Evolutionary conservation across 2,113 vertebrate genomes (phyloP), one percentile per base, ranked within the genome.

Genomic region (Tympanuchus pallidicinctus): DNA sequence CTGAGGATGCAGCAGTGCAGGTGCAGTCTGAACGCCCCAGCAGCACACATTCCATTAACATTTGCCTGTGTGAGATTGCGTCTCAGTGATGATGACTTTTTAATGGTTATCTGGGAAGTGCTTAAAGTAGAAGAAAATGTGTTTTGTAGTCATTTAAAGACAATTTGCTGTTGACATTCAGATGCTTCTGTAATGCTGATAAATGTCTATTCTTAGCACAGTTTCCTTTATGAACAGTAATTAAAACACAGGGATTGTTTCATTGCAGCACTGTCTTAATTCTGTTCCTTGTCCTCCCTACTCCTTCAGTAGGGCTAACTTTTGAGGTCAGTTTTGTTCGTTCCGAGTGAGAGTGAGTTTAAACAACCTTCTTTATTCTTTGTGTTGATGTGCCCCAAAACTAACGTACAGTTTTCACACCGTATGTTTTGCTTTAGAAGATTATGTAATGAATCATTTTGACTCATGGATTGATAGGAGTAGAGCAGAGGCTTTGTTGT

Each of bases 91-190:
- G 87, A 94, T 83, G 89, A 28, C 75, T 95, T 94, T 95, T 92
- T 93, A 90, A 92, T 85, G 90, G 9, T 89, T 34, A 61, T 66
- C 74, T 82, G 12, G 3, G 34, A 47, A 60, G 73, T 86, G 60
- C 79, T 94, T 38, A 14, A 69, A 91, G 48, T 60, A 88, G 21
- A 56, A 36, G 71, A 71, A 82, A 48, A 71, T 2, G 28, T 54
- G 21, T 10, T 90, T 85, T 72, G 50, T 60, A 92, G 61, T 88
- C 92, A 36, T 96, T 96, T 91, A 88, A 93, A 95, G 85, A 11
- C 88, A 65, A 88, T 94, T 91, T 95, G 67, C 76, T 78, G 73
- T 69, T 78, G 91, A 81, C 45, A 6, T 94, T 57, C 65, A 81
- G 88, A 82, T 56, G 57, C 24, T 75, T 77, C 69, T 75, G n/a